Percentiles rank a stretch among this genome's conserved stretches.
Conservation (phyloP, 2,888 invertebrate species). For the Ectropis crepuscularia region DNA sequence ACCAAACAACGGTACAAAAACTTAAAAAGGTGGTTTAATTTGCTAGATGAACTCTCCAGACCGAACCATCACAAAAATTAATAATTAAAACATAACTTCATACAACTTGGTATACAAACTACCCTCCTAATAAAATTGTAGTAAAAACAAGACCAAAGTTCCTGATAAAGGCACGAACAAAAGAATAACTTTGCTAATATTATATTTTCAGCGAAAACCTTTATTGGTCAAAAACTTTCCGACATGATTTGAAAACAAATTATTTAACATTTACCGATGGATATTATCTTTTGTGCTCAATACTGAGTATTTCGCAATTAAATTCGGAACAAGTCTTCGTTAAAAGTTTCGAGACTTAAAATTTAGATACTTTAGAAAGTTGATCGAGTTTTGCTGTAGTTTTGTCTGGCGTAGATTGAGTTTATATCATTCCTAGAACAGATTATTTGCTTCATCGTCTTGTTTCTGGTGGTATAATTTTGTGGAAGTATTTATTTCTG, state of each 20-base stretch:
- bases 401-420: background rate
- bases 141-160: too few species aligned
- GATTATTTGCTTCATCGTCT: too few species aligned
- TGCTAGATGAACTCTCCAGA: too few species aligned
- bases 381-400: constrained; percentile 1
- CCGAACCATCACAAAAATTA: too few species aligned
- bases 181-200: background rate
- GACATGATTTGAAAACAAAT: background rate
- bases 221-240: background rate
- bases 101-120: too few species aligned
- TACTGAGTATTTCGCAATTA: background rate
- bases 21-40: too few species aligned
- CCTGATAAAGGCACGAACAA: background rate
- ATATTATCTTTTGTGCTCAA: constrained; percentile 10
- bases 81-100: too few species aligned
- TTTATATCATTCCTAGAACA: background rate
- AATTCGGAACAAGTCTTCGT: constrained; percentile 6
- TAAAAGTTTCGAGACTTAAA: background rate
- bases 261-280: constrained; percentile 2
- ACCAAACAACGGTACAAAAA: too few species aligned
- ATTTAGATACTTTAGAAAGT: constrained; percentile 3
- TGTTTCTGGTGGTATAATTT: too few species aligned
- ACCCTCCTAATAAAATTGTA: too few species aligned
- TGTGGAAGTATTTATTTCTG: too few species aligned
- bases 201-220: constrained; percentile 3